Percentiles rank a stretch among this genome's conserved stretches.
phyloP scores from a whole-genome alignment of 2,888 invertebrate genomes.

The Chaetogeoica ovagalla region DNA sequence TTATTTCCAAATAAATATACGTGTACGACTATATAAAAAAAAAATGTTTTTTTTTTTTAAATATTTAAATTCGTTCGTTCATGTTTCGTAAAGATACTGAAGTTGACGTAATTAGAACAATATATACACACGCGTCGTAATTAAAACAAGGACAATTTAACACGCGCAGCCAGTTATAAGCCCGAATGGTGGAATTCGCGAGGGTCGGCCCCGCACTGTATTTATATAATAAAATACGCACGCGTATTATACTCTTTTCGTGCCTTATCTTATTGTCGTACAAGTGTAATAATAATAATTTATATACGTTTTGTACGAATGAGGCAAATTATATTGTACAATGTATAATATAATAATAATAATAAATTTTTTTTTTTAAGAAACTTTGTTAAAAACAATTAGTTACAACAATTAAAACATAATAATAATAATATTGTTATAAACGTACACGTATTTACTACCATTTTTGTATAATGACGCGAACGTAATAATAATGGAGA shows the following conservation, averaged over 20 bases:
- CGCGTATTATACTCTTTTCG: neutral
- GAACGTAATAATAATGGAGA: too few relatives aligned
- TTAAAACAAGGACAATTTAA: slow-evolving; percentile 23
- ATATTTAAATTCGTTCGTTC: too few relatives aligned
- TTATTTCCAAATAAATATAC: too few relatives aligned
- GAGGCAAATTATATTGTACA: neutral
- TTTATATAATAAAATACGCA: neutral
- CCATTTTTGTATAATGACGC: too few relatives aligned
- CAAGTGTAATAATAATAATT: neutral
- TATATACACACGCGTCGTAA: neutral
- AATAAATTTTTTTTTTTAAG: too few relatives aligned
- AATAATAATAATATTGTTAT: too few relatives aligned
- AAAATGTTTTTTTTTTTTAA: too few relatives aligned
- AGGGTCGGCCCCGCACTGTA: neutral
- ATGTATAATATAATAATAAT: slow-evolving; percentile 7
- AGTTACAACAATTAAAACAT: neutral
- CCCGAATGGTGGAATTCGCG: slow-evolving; percentile 1
- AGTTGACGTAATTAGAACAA: slow-evolving; percentile 3
- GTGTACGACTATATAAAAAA: too few relatives aligned
- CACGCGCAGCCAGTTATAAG: neutral
- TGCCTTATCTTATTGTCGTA: slow-evolving; percentile 12
- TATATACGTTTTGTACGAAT: neutral
- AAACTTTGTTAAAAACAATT: too few relatives aligned
- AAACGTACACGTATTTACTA: too few relatives aligned
- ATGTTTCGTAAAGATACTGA: slow-evolving; percentile 7